phyloP scores from a whole-genome alignment of 2,797 vertebrate species.

The Oreortyx pictus region DNA sequence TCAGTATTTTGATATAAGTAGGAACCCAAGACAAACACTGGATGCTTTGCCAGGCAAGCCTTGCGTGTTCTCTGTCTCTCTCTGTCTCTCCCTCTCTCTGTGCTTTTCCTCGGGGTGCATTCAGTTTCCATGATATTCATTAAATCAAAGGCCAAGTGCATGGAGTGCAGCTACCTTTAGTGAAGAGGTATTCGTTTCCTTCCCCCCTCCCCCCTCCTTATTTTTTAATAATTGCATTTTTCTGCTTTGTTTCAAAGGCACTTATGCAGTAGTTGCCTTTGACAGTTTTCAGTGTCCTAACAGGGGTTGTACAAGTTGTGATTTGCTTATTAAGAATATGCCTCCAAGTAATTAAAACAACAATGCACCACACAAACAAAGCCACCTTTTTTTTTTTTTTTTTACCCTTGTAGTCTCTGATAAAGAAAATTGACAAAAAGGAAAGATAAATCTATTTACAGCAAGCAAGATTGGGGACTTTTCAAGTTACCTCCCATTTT shows the following conservation, averaged over 20 bases:
- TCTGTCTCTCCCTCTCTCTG: neutral
- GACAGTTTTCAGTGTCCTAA: slow-evolving; percentile 47
- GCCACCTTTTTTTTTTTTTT: neutral
- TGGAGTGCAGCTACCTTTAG: slow-evolving; percentile 14
- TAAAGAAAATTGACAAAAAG: slow-evolving; percentile 11
- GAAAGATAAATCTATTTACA: slow-evolving; percentile 7
- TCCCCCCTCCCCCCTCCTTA: too few relatives aligned
- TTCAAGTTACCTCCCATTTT: slow-evolving; percentile 6
- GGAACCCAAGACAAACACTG: slow-evolving; percentile 56
- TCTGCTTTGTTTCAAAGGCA: slow-evolving; percentile 23
- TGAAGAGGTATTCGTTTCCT: neutral
- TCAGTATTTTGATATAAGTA: slow-evolving; percentile 66
- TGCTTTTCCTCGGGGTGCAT: slow-evolving; percentile 30
- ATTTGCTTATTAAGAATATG: slow-evolving; percentile 44
- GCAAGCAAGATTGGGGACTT: neutral
- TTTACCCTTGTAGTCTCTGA: slow-evolving; percentile 18
- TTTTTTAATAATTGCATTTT: neutral
- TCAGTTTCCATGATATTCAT: slow-evolving; percentile 41
- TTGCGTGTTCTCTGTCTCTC: slow-evolving; percentile 26
- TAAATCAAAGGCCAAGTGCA: slow-evolving; percentile 33
- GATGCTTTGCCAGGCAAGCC: slow-evolving; percentile 71
- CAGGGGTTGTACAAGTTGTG: slow-evolving; percentile 9
- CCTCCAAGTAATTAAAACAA: slow-evolving; percentile 56
- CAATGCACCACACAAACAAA: neutral
- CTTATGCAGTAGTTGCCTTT: slow-evolving; percentile 21